Percentiles rank a stretch among this genome's conserved stretches.
These are phyloP conservation scores for Sterna hirundo DNA, from an alignment of 2,113 vertebrate genomes.

Conservation along the genomic window DNA sequence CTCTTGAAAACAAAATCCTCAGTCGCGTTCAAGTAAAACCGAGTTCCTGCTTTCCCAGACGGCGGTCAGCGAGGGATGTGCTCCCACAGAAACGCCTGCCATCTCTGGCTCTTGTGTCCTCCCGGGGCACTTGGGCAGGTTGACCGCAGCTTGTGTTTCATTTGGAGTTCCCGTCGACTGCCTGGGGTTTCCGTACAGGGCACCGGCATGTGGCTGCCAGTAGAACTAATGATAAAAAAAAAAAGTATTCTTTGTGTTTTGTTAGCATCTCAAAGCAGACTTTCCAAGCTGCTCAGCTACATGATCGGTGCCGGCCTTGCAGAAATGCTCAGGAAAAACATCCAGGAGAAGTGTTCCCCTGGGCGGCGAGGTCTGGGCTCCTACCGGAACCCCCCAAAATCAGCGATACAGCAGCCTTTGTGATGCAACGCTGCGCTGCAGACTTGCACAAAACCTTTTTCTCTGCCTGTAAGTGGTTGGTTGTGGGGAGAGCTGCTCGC, in stretches of 20 bases:
- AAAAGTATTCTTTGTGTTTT: not conserved
- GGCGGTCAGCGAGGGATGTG: not conserved
- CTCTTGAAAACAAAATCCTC: not conserved
- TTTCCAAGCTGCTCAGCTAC: not conserved
- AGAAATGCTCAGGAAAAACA: not conserved
- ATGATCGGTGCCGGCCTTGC: not conserved
- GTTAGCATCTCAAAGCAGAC: not conserved
- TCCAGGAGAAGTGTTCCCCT: not conserved
- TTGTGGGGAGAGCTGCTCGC: not conserved
- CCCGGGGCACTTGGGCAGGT: rapidly evolving
- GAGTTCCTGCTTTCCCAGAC: not conserved
- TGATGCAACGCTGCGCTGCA: not conserved
- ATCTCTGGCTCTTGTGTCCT: not conserved
- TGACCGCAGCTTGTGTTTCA: not conserved
- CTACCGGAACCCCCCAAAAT: not conserved
- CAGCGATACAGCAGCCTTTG: not conserved
- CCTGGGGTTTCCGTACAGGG: not conserved
- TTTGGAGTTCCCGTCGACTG: not conserved
- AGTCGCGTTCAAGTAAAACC: not conserved
- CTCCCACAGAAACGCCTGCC: not conserved
- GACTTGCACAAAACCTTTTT: not conserved
- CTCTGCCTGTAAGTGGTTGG: not conserved
- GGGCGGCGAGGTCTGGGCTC: not conserved
- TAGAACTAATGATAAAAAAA: not conserved
- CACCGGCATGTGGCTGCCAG: not conserved